Evolutionary conservation across 2,113 vertebrate species (phyloP).

Genomic region (Bufo gargarizans): DNA sequence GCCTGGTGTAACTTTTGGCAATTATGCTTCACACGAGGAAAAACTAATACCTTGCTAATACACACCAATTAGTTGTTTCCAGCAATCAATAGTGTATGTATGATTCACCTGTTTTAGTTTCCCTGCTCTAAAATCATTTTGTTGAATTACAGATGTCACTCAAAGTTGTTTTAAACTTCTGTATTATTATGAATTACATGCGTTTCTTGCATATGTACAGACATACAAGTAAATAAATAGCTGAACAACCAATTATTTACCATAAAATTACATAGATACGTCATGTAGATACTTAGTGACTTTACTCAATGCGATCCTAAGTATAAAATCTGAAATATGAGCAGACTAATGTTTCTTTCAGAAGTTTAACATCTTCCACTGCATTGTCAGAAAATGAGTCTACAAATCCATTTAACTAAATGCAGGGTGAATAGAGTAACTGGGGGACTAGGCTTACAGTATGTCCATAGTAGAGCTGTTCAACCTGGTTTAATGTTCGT

Average conservation of each 20-base stretch:
- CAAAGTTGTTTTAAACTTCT: background rate
- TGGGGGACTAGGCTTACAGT: background rate
- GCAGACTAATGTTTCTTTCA: background rate
- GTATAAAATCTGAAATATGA: background rate
- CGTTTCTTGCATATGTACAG: background rate
- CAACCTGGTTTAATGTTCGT: background rate
- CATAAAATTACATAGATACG: background rate
- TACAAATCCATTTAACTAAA: background rate
- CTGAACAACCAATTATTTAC: background rate
- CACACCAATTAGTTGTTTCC: constrained; percentile 21
- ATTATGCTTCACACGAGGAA: constrained; percentile 25
- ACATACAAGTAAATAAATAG: background rate
- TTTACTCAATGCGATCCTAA: too few species aligned
- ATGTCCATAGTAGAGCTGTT: background rate
- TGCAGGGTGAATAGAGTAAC: background rate
- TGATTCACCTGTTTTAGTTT: constrained; percentile 35
- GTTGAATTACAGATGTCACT: background rate
- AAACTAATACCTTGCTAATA: constrained; percentile 38
- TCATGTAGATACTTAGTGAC: too few species aligned
- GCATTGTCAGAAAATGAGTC: background rate
- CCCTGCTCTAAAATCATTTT: background rate
- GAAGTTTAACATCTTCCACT: background rate
- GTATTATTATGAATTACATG: background rate
- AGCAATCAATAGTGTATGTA: constrained; percentile 27
- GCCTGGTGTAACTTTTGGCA: constrained; percentile 22